Percentiles rank a stretch among this genome's conserved stretches.
phyloP scores from a whole-genome alignment of 2,113 vertebrate species.

The Isichthys henryi region DNA sequence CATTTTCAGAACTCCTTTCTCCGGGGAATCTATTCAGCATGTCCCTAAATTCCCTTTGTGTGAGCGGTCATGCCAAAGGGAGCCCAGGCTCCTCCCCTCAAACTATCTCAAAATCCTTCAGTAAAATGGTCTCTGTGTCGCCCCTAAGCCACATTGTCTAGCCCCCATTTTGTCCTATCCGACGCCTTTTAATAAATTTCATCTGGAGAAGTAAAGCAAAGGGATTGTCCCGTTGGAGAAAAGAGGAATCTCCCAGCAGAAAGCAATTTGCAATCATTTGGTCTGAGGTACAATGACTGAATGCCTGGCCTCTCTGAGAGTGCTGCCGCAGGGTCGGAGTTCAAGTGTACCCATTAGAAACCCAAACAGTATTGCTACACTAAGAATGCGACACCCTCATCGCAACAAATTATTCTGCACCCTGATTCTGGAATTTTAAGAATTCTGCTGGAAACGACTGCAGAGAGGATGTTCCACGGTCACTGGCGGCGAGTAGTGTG shows the following conservation, averaged over 20 bases:
- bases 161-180: constrained; percentile 21
- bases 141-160: constrained; percentile 28
- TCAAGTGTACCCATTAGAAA: constrained; percentile 58
- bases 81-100: neutral
- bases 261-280: constrained; percentile 43
- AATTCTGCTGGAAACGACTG: constrained; percentile 53
- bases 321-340: constrained; percentile 40
- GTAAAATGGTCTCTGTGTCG: constrained; percentile 11
- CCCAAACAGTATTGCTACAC: constrained; percentile 54
- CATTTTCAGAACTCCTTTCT: constrained; percentile 12
- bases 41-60: neutral
- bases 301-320: constrained; percentile 30
- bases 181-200: constrained; percentile 40
- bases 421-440: constrained; percentile 56
- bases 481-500: constrained; percentile 44
- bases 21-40: neutral
- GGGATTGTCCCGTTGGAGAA: neutral
- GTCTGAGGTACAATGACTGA: constrained; percentile 36
- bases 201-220: constrained; percentile 30
- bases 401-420: constrained; percentile 44
- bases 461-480: constrained; percentile 46
- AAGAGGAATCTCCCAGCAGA: constrained; percentile 30
- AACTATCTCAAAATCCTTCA: neutral
- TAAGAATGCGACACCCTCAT: constrained; percentile 49
- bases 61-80: neutral